A percentile compares a stretch with the other conserved stretches of the same genome.
phyloP scores from a whole-genome alignment of 2,888 invertebrate species.

The Halictus ligatus region DNA sequence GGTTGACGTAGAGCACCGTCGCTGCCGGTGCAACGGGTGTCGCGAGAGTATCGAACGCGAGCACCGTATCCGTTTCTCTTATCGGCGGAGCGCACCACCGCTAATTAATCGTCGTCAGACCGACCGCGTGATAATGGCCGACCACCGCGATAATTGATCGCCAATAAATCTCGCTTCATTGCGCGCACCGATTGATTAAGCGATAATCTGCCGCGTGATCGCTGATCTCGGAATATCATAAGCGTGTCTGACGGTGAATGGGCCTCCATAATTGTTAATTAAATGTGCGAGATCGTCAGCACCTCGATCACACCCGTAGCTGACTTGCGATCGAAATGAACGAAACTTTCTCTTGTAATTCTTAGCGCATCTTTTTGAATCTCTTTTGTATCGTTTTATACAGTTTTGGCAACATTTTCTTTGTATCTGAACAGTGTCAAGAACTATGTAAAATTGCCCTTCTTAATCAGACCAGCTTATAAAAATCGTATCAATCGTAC shows the following conservation, averaged over 20 bases:
- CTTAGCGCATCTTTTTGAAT: no score
- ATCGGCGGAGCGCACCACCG: slow-evolving; percentile 13
- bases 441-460: no score
- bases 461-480: no score
- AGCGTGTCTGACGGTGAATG: neutral
- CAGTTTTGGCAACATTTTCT: no score
- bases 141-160: slow-evolving; percentile 33
- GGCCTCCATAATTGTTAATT: neutral
- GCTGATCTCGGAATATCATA: neutral
- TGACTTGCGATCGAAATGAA: neutral
- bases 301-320: neutral
- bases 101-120: slow-evolving; percentile 51
- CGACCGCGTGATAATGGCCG: slow-evolving; percentile 29
- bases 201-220: neutral
- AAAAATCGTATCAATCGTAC: no score
- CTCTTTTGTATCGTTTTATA: neutral
- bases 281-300: neutral
- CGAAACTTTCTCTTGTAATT: neutral
- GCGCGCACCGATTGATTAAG: slow-evolving; percentile 1
- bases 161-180: slow-evolving; percentile 34
- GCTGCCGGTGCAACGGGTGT: slow-evolving; percentile 77
- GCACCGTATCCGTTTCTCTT: slow-evolving; percentile 12
- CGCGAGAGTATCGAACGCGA: slow-evolving; percentile 54
- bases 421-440: no score
- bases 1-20: slow-evolving; percentile 78